Percentiles rank a stretch among this genome's conserved stretches.
Conservation (phyloP, 2,888 invertebrate species). For the Adela reaumurella region DNA sequence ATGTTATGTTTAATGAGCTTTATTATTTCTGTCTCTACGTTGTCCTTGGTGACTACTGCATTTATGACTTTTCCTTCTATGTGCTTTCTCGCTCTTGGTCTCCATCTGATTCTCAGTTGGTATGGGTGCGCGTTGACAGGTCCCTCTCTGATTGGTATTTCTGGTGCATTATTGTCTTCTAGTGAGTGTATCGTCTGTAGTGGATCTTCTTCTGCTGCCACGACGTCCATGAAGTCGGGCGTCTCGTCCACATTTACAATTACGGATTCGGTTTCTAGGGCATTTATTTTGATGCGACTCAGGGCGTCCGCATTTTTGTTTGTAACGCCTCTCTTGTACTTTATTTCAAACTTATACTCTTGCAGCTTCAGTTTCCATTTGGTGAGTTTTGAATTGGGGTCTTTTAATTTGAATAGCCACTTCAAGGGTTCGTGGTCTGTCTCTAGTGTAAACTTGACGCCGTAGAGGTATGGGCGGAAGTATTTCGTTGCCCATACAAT, state of each 20-base stretch:
- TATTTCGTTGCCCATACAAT: background rate
- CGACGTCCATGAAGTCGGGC: background rate
- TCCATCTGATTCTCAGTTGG: too few species aligned
- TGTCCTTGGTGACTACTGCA: background rate
- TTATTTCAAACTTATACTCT: background rate
- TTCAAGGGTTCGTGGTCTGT: conserved; percentile 1
- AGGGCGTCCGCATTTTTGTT: background rate
- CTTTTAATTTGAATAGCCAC: conserved; percentile 1
- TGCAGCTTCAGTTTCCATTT: background rate
- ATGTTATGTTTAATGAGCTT: background rate
- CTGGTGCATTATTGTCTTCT: background rate
- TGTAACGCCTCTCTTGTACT: background rate
- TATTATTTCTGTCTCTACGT: background rate
- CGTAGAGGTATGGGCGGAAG: background rate
- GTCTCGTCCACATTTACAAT: background rate
- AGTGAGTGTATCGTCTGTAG: background rate
- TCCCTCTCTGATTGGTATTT: too few species aligned
- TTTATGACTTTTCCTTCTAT: background rate
- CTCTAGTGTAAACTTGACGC: background rate
- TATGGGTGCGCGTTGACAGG: too few species aligned
- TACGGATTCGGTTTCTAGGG: background rate
- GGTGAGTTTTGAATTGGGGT: background rate
- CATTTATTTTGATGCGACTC: background rate
- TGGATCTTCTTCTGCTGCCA: background rate
- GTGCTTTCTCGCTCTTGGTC: too few species aligned